phyloP scores from a whole-genome alignment of 2,113 vertebrate genomes.

The Tretioscincus oriximinensis region DNA sequence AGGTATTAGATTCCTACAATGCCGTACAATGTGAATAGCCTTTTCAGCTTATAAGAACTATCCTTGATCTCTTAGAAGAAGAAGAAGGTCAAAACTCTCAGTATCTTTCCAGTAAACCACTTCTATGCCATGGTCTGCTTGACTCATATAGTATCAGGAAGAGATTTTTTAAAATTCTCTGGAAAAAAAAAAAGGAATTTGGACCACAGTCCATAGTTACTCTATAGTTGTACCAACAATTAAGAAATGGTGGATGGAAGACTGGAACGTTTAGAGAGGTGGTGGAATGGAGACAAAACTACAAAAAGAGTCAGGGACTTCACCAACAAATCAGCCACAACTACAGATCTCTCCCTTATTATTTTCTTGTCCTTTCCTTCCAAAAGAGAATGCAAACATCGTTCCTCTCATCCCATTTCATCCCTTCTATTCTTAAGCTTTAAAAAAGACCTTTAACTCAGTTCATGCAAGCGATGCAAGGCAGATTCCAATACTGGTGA shows the following conservation, averaged over 20 bases:
- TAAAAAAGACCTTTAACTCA: neutral
- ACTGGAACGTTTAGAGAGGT: neutral
- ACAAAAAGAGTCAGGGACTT: neutral
- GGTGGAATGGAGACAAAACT: neutral
- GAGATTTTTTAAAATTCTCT: neutral
- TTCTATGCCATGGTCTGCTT: neutral
- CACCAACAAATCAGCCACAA: neutral
- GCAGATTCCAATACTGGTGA: neutral
- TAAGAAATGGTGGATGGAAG: neutral
- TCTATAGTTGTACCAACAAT: neutral
- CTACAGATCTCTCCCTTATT: neutral
- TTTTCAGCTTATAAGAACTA: neutral
- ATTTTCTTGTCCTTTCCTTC: neutral
- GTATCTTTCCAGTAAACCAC: neutral
- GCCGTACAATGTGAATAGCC: neutral
- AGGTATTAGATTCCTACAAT: too few species aligned
- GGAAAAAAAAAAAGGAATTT: conserved; percentile 12
- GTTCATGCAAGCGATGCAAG: neutral
- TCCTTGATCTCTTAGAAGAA: neutral
- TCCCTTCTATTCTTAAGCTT: neutral
- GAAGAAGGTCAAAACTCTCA: neutral
- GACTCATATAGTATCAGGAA: neutral
- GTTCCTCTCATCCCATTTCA: neutral
- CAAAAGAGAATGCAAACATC: neutral
- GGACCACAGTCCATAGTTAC: conserved; percentile 12